Percentiles rank a stretch among this genome's conserved stretches.
Evolutionary conservation across 2,113 vertebrate genomes (phyloP).

Genomic region (Mirza zaza): DNA sequence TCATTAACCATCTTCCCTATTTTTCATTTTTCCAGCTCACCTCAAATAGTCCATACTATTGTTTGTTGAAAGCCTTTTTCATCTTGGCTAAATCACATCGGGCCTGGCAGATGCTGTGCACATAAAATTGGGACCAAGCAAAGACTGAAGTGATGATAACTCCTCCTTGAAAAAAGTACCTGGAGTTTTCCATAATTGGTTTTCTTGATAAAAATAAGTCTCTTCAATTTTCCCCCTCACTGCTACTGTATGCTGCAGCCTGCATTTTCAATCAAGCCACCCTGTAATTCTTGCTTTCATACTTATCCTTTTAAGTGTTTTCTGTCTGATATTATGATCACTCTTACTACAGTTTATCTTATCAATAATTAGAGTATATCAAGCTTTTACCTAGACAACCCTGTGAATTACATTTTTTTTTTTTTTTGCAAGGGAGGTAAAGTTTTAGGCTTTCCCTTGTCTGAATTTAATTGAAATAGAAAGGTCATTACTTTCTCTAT

Average conservation of each 20-base stretch:
- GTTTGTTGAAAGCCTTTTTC: slow-evolving; percentile 58
- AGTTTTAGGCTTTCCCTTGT: neutral
- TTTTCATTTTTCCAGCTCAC: neutral
- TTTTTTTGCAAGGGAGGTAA: neutral
- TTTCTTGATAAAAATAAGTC: slow-evolving; percentile 70
- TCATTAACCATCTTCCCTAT: neutral
- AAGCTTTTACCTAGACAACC: neutral
- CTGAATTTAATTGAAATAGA: neutral
- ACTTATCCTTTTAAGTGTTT: neutral
- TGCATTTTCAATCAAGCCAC: slow-evolving; percentile 42
- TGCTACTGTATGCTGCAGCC: neutral
- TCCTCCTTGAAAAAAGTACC: slow-evolving; percentile 53
- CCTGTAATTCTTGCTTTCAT: neutral
- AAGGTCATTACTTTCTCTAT: neutral
- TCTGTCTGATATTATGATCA: neutral
- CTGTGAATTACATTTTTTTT: neutral
- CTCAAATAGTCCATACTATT: neutral
- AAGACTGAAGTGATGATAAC: slow-evolving; percentile 61
- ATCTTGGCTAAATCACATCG: slow-evolving; percentile 17
- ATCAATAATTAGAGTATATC: slow-evolving; percentile 52
- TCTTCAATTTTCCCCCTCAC: slow-evolving; percentile 37
- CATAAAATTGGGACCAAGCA: slow-evolving; percentile 29
- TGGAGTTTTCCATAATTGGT: slow-evolving; percentile 69
- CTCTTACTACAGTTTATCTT: slow-evolving; percentile 8
- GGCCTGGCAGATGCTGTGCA: slow-evolving; percentile 22